These are phyloP conservation scores for Drosophila monieri DNA, from an alignment of 2,888 invertebrate species.

Conservation along the genomic window DNA sequence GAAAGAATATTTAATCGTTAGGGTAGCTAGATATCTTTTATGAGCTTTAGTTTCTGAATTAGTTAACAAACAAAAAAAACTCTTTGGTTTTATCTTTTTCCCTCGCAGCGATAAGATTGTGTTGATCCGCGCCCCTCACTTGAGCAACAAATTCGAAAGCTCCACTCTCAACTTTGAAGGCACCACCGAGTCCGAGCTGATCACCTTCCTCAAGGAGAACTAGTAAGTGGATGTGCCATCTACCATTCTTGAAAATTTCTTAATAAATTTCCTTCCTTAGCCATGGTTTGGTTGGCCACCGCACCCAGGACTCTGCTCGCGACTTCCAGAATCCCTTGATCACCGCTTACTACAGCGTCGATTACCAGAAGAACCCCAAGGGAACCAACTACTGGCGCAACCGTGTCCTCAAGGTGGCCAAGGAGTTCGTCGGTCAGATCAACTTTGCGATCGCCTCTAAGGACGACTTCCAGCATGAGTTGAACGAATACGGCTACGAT, in stretches of 20 bases:
- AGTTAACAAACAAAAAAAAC: neutral
- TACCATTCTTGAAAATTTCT: neutral
- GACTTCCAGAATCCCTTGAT: constrained; percentile 96
- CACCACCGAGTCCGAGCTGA: constrained; percentile 88
- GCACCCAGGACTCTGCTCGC: constrained; percentile 92
- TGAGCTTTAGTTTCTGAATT: constrained; percentile 1
- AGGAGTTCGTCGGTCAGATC: constrained; percentile 84
- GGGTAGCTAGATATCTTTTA: neutral
- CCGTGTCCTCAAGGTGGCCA: constrained; percentile 92
- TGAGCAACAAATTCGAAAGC: constrained; percentile 97
- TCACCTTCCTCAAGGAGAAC: constrained; percentile 92
- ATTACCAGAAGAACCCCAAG: constrained; percentile 98
- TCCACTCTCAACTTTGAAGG: constrained; percentile 90
- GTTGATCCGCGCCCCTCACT: constrained; percentile 93
- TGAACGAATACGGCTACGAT: constrained; percentile 96
- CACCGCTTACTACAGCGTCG: constrained; percentile 96
- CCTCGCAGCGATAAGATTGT: constrained; percentile 90
- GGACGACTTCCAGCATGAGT: constrained; percentile 96
- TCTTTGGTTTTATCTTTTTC: constrained; percentile 1
- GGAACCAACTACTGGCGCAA: constrained; percentile 99
- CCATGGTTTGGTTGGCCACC: constrained; percentile 96
- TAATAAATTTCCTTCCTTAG: constrained; percentile 84
- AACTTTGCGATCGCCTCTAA: constrained; percentile 96
- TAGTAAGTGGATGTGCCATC: constrained; percentile 86
- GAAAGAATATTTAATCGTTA: neutral